phyloP scores from a whole-genome alignment of 2,113 vertebrate species.

The Falco punctatus region DNA sequence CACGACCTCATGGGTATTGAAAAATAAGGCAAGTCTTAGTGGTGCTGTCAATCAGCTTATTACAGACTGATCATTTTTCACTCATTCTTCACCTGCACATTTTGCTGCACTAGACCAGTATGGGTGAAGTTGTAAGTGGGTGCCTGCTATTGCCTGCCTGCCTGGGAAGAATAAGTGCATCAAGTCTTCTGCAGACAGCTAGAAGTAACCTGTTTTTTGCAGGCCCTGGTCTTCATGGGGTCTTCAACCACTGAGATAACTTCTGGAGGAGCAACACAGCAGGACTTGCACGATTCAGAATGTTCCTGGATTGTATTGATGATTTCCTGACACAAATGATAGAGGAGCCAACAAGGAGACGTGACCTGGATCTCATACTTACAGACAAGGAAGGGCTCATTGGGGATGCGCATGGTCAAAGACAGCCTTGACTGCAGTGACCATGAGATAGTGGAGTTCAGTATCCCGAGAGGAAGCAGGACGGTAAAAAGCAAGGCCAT shows the following conservation, averaged over 20 bases:
- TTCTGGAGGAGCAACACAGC: neutral
- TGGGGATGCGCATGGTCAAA: too few relatives aligned
- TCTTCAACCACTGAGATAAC: neutral
- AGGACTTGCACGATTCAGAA: neutral
- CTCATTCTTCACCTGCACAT: neutral
- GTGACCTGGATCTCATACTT: too few relatives aligned
- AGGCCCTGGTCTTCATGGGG: neutral
- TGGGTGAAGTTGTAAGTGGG: neutral
- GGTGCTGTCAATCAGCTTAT: neutral
- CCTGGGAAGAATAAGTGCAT: neutral
- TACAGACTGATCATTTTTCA: slow-evolving; percentile 1
- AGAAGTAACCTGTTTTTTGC: neutral
- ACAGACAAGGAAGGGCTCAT: too few relatives aligned
- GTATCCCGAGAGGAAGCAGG: too few relatives aligned
- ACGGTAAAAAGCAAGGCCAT: too few relatives aligned
- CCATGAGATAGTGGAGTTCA: too few relatives aligned
- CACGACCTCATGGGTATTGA: slow-evolving; percentile 45
- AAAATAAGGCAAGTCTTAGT: neutral
- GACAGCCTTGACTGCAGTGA: too few relatives aligned
- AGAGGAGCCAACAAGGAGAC: too few relatives aligned
- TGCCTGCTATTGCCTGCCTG: neutral
- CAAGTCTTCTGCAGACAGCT: neutral
- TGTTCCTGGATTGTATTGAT: too few relatives aligned
- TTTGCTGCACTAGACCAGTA: neutral
- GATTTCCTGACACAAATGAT: too few relatives aligned